Conservation (phyloP, 1,140 invertebrate genomes). For the Eriosoma lanigerum region DNA sequence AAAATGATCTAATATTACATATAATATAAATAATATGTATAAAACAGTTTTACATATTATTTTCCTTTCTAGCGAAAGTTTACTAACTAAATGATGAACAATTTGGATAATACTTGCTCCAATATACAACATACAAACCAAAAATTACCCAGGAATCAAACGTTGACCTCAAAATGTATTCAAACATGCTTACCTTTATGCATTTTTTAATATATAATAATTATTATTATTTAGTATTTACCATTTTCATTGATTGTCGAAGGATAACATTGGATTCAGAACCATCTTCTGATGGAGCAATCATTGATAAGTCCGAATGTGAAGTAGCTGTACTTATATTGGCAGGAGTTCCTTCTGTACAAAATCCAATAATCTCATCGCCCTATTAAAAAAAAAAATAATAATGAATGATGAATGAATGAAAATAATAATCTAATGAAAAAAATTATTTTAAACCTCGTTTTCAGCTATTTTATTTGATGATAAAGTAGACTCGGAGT, state of each 20-base stretch:
- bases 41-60: too few species aligned
- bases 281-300: conserved; percentile 66
- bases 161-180: too few species aligned
- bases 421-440: neutral
- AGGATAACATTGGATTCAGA: conserved; percentile 71
- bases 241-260: conserved; percentile 75
- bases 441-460: neutral
- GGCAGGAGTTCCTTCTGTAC: conserved; percentile 86
- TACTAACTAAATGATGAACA: too few species aligned
- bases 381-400: conserved; percentile 4
- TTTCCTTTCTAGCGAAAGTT: too few species aligned
- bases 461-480: conserved; percentile 18
- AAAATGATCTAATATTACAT: too few species aligned
- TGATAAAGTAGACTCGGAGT: conserved; percentile 11
- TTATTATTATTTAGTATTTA: conserved; percentile 66
- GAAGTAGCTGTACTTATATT: conserved; percentile 87
- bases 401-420: too few species aligned
- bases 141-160: too few species aligned
- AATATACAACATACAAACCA: too few species aligned
- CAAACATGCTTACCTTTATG: too few species aligned
- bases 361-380: conserved; percentile 69
- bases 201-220: neutral
- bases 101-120: too few species aligned
- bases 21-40: too few species aligned
- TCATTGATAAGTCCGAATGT: conserved; percentile 77